These are phyloP conservation scores for Semaprochilodus insignis DNA, from an alignment of 2,797 vertebrate species.

Conservation along the genomic window DNA sequence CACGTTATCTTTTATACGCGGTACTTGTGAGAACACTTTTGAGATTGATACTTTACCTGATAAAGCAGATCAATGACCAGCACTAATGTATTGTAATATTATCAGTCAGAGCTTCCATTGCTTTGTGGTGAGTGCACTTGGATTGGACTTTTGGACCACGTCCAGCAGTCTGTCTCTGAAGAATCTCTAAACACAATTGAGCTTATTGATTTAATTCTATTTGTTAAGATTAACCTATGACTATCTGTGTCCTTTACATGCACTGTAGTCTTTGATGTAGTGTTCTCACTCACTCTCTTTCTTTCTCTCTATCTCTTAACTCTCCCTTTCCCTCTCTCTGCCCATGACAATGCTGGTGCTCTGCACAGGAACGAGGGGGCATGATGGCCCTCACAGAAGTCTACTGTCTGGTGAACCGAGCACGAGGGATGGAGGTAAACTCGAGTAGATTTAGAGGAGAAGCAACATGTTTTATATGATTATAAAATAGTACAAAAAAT, in stretches of 20 bases:
- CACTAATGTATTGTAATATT: neutral
- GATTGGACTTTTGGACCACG: neutral
- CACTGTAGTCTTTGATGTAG: neutral
- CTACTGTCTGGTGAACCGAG: conserved; percentile 96
- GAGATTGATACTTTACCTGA: neutral
- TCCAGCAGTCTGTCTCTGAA: neutral
- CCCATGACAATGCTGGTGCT: neutral
- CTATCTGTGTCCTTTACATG: neutral
- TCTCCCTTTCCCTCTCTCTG: neutral
- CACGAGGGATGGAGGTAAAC: conserved; percentile 95
- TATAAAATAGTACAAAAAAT: too few relatives aligned
- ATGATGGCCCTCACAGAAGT: conserved; percentile 99
- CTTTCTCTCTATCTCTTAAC: neutral
- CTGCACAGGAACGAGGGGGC: conserved; percentile 89
- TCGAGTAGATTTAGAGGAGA: neutral
- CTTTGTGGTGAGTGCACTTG: neutral
- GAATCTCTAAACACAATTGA: neutral
- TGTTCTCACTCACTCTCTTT: neutral
- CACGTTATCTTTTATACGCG: too few relatives aligned
- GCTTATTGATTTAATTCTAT: neutral
- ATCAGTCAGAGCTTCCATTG: neutral
- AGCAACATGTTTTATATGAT: neutral
- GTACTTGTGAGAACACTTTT: neutral
- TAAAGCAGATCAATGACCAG: neutral
- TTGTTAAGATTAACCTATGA: neutral